Evolutionary conservation across 2,797 vertebrate species (phyloP).

Genomic region (Anabacerthia variegaticeps): DNA sequence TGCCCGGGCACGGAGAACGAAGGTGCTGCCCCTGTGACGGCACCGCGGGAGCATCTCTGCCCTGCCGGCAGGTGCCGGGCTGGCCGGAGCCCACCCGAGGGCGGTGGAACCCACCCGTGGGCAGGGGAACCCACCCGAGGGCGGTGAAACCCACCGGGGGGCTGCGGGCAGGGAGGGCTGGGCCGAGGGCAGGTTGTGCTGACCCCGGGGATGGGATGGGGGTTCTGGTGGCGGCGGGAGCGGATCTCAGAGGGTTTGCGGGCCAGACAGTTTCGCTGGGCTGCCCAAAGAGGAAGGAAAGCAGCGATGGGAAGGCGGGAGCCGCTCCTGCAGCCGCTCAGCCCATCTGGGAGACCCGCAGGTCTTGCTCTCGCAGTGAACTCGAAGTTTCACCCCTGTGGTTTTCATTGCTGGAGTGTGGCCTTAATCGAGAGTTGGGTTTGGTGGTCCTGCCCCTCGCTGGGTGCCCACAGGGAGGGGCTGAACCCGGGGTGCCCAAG

Average conservation of each 20-base stretch:
- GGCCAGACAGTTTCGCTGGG: fast-evolving
- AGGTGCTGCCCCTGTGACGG: not conserved
- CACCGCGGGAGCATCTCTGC: not conserved
- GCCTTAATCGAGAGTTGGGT: not conserved
- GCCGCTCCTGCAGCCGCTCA: not conserved
- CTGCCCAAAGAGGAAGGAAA: not conserved
- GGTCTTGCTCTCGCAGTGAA: not conserved
- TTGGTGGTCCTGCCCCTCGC: not conserved
- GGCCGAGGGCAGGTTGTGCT: not conserved
- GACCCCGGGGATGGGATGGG: not conserved
- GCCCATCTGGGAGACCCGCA: not conserved
- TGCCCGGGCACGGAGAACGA: not conserved
- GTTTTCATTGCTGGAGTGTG: not conserved
- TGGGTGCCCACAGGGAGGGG: not conserved
- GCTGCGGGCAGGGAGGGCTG: not conserved
- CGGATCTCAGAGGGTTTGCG: not conserved
- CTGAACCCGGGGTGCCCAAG: fast-evolving
- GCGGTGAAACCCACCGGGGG: not conserved
- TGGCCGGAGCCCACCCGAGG: not conserved
- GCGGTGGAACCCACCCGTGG: too few species aligned
- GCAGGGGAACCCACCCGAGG: not conserved
- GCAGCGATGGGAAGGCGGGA: not conserved
- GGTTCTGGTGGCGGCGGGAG: not conserved
- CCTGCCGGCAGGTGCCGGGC: not conserved
- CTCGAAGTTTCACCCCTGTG: not conserved